Base-by-base conservation (phyloP, 2,888 invertebrate genomes). In the Cylindroiulus punctatus region DNA sequence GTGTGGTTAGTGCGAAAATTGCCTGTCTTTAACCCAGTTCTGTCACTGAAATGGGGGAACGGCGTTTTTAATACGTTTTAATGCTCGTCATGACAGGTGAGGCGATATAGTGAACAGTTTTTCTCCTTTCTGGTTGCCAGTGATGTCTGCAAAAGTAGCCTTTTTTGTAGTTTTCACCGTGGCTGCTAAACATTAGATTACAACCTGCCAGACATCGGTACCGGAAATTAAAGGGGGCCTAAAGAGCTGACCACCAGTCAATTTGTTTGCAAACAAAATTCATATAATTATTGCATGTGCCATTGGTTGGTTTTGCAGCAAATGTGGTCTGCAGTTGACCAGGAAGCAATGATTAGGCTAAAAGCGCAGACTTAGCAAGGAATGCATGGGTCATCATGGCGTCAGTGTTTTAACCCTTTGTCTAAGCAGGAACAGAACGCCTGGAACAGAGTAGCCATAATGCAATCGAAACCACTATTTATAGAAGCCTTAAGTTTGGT, bases 1-100 rank as follows among this genome's bases (percentile, higher is more conserved):
- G 17, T 47, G 47, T 47, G 17, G 47, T 10, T 4, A 52, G 52
- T 7, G 52, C 52, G n/a, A 52, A 52, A 52, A 52, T 17, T 17
- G n/a, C n/a, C 52, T 52, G 52, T 52, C 44, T 44, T 52, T 52
- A 52, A 52, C 52, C 52, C 52, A 52, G n/a, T 52, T 52, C 52
- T 52, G 52, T 52, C 52, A 52, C n/a, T 52, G 52, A n/a, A n/a
- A 52, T n/a, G 52, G 52, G n/a, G 4, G 52, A 52, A 52, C 12
- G 1, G 52, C n/a, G 52, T 52, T 52, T 52, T 52, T 52, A 52
- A 52, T 52, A 52, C 52, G 0, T n/a, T 52, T 52, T 52, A n/a
- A 52, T 52, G 52, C n/a, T 52, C 52, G 52, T 52, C 52, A 52
- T 52, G 52, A 19, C 52, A 52, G 52, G 52, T 52, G 52, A 52